A percentile compares a stretch with the other conserved stretches of the same genome.
Evolutionary conservation across 1,140 invertebrate genomes (phyloP).

Genomic region (Dreissena polymorpha): DNA sequence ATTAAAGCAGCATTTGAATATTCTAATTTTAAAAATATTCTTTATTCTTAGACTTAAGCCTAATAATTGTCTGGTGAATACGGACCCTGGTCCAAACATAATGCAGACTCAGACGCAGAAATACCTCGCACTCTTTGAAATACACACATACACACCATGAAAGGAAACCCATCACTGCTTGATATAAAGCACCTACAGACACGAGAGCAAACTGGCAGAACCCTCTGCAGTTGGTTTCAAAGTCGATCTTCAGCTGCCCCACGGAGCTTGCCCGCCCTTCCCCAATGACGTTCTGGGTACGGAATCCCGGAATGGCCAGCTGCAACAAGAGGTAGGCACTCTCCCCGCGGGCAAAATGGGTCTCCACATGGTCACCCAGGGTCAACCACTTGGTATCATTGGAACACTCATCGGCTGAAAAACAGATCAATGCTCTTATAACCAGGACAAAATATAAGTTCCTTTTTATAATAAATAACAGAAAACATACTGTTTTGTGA

Average conservation of each 20-base stretch:
- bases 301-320: constrained; percentile 80
- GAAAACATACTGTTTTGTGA: too few species aligned
- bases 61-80: too few species aligned
- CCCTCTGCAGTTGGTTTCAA: constrained; percentile 80
- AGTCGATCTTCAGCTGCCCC: constrained; percentile 80
- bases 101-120: too few species aligned
- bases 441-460: not conserved
- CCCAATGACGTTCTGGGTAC: constrained; percentile 74
- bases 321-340: constrained; percentile 80
- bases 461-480: too few species aligned
- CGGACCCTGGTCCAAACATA: too few species aligned
- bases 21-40: too few species aligned
- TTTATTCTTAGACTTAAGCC: too few species aligned
- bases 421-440: not conserved
- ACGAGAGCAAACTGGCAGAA: constrained; percentile 82
- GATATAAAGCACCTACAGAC: constrained; percentile 76
- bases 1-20: too few species aligned
- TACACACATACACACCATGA: too few species aligned
- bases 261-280: constrained; percentile 77
- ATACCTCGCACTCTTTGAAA: too few species aligned
- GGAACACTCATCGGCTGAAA: constrained; percentile 68
- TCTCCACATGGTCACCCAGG: constrained; percentile 80
- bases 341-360: constrained; percentile 79
- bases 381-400: constrained; percentile 78
- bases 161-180: too few species aligned